phyloP scores from a whole-genome alignment of 1,140 invertebrate species.

The Drosophila tropicalis region DNA sequence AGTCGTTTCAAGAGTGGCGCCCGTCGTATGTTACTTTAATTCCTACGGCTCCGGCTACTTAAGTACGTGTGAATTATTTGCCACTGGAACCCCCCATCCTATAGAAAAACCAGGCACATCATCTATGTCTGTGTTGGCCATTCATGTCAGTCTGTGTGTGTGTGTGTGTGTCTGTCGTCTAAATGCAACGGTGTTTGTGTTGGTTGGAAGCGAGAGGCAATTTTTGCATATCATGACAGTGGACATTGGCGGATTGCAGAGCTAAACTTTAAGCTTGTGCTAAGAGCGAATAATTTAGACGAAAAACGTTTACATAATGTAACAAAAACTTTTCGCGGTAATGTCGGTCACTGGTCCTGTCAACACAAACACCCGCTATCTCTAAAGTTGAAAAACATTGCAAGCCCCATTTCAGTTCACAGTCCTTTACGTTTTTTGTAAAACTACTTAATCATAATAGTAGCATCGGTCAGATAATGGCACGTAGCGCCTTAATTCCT shows the following conservation, averaged over 20 bases:
- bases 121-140: background rate
- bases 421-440: too few species aligned
- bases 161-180: background rate
- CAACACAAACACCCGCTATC: background rate
- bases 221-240: constrained; percentile 15
- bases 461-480: too few species aligned
- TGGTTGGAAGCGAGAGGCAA: background rate
- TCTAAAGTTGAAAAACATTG: background rate
- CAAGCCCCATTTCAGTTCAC: background rate
- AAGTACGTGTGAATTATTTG: constrained; percentile 31
- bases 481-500: too few species aligned
- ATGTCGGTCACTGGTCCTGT: constrained; percentile 3
- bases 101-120: background rate
- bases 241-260: constrained; percentile 9
- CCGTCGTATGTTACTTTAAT: constrained; percentile 34
- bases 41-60: constrained; percentile 19
- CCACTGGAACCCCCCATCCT: background rate
- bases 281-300: constrained; percentile 14
- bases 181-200: constrained; percentile 6
- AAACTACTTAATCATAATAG: too few species aligned
- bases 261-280: constrained; percentile 18
- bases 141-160: background rate
- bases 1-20: constrained; percentile 21
- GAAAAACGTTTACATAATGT: constrained; percentile 5
- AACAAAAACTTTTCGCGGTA: constrained; percentile 4